Evolutionary conservation across 1,140 invertebrate species (phyloP).

Genomic region (Triops cancriformis): DNA sequence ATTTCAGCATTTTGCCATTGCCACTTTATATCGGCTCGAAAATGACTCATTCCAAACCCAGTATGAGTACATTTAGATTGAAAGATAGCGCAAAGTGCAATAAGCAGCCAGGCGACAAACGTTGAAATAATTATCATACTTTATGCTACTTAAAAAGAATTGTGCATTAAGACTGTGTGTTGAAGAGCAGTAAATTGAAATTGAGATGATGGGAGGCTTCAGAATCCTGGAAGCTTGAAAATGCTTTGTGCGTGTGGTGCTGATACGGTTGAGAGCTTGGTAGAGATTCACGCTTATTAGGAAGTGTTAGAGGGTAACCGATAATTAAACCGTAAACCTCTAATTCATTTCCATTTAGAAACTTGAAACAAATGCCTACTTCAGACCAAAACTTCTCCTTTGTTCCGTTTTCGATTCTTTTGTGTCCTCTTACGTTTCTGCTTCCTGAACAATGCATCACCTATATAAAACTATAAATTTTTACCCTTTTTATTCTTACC

Average conservation of each 20-base stretch:
- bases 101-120: no score
- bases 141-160: no score
- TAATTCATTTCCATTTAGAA: neutral
- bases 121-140: no score
- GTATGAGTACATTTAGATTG: no score
- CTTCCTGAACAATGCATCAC: neutral
- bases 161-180: no score
- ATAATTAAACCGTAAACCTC: constrained; percentile 1
- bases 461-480: neutral
- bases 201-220: no score
- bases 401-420: neutral
- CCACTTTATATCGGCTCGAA: no score
- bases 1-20: no score
- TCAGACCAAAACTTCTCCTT: neutral
- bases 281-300: neutral
- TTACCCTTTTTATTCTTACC: neutral
- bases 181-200: no score
- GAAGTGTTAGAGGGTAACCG: neutral
- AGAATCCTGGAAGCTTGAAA: neutral
- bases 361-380: neutral
- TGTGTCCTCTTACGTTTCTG: neutral
- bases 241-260: neutral
- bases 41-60: no score
- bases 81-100: no score
- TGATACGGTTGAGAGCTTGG: neutral